Evolutionary conservation across 2,888 invertebrate genomes (phyloP), one percentile per base, ranked within the genome.

Genomic region (Athetis lepigone): DNA sequence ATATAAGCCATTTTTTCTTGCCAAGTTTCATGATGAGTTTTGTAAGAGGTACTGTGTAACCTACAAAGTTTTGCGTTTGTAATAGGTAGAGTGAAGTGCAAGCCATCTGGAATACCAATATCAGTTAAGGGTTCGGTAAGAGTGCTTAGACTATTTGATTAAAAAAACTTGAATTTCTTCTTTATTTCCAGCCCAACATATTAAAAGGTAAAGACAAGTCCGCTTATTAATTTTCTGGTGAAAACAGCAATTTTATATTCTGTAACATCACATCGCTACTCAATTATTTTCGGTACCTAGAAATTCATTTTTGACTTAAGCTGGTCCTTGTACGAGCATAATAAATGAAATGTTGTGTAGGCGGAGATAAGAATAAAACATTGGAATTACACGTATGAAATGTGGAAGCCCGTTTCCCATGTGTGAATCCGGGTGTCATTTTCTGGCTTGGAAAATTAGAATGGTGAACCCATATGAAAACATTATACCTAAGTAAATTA

Each of bases 1-100:
- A 37, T 23, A 16, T 27, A 40, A 36, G 23, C 27, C 36, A 40
- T 63, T 47, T 47, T 51, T 51, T 51, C 36, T 42, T 52, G 29
- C 47, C 47, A 71, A 63, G 40, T 71, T 67, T 42, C n/a, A 39
- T 42, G 45, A 73, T 47, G 67, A 56, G 52, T 66, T 73, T 51
- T 52, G 27, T 57, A 70, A 50, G 16, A 62, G 23, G 64, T 42
- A 37, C n/a, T 13, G 11, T 25, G 37, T 51, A 23, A 11, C 29
- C 33, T 33, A 4, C 13, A 71, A 71, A 71, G 47, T 71, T 70
- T 62, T 62, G 16, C 27, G 70, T 51, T 37, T 42, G 37, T 33
- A 33, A 63, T 37, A 43, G 27, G 4, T 13, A 62, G 27, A 21
- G n/a, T n/a, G 21, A 46, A 62, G 33, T 62, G 71, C 40, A 46